These are phyloP conservation scores for Cyclura pinguis DNA, from an alignment of 2,797 vertebrate genomes.

Conservation along the genomic window DNA sequence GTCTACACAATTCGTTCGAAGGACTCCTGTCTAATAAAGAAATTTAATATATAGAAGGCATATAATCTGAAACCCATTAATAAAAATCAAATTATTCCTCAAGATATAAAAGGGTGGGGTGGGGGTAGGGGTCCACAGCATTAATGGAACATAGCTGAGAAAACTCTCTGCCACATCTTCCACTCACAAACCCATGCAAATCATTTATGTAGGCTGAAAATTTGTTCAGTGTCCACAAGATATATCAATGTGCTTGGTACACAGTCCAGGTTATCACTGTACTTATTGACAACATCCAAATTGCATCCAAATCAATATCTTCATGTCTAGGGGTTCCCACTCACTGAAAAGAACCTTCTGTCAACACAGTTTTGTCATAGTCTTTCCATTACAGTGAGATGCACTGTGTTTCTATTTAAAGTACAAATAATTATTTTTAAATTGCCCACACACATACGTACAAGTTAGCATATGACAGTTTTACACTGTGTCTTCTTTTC, in stretches of 20 bases:
- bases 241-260: background rate
- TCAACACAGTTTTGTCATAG: too few species aligned
- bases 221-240: background rate
- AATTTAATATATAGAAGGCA: slow-evolving; percentile 34
- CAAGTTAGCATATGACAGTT: too few species aligned
- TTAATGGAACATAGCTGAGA: background rate
- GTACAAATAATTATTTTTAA: too few species aligned
- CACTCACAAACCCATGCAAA: background rate
- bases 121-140: background rate
- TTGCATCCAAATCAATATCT: background rate
- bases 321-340: background rate
- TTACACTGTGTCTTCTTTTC: too few species aligned
- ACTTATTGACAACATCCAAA: background rate
- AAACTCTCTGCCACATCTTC: background rate
- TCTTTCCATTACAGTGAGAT: too few species aligned
- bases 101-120: background rate
- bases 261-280: background rate
- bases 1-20: slow-evolving; percentile 97
- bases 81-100: slow-evolving; percentile 1
- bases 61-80: slow-evolving; percentile 38
- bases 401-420: too few species aligned
- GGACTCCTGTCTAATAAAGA: slow-evolving; percentile 89
- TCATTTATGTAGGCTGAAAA: background rate
- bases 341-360: too few species aligned
- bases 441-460: too few species aligned